These are phyloP conservation scores for Synanthedon andrenaeformis DNA, from an alignment of 2,888 invertebrate species.

Conservation along the genomic window DNA sequence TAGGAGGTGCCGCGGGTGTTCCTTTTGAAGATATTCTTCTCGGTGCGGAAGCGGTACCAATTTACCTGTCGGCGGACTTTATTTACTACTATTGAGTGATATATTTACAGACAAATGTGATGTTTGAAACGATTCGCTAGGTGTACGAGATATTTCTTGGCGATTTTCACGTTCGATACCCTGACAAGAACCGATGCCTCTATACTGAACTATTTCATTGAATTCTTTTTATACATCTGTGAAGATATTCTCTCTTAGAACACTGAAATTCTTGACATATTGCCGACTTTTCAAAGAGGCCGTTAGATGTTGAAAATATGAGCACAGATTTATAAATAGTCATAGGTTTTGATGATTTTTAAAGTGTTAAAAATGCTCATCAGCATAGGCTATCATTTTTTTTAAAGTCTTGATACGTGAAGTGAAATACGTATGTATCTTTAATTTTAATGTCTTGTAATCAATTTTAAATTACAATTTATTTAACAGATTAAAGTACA, in stretches of 20 bases:
- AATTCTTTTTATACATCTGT: slow-evolving; percentile 4
- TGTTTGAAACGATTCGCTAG: slow-evolving; percentile 26
- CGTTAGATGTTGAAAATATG: neutral
- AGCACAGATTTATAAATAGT: neutral
- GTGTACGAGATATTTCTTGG: slow-evolving; percentile 16
- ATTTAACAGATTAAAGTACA: too few species aligned
- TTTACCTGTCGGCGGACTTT: slow-evolving; percentile 47
- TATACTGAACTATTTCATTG: slow-evolving; percentile 7
- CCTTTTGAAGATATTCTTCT: slow-evolving; percentile 26
- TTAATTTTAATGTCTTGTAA: too few species aligned
- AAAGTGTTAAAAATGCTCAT: too few species aligned
- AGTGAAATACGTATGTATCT: too few species aligned
- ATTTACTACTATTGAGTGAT: slow-evolving; percentile 48
- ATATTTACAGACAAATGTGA: slow-evolving; percentile 49
- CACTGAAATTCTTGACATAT: neutral
- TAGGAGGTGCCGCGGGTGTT: slow-evolving; percentile 8
- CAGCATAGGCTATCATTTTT: too few species aligned
- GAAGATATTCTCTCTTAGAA: neutral
- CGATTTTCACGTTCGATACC: slow-evolving; percentile 18
- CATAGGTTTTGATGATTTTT: too few species aligned
- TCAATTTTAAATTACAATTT: too few species aligned
- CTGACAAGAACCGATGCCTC: slow-evolving; percentile 9
- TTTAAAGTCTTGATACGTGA: too few species aligned
- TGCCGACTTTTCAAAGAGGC: neutral
- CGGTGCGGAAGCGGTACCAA: slow-evolving; percentile 44